Conservation (phyloP, 2,113 vertebrate genomes). For the Aegithalos caudatus region DNA sequence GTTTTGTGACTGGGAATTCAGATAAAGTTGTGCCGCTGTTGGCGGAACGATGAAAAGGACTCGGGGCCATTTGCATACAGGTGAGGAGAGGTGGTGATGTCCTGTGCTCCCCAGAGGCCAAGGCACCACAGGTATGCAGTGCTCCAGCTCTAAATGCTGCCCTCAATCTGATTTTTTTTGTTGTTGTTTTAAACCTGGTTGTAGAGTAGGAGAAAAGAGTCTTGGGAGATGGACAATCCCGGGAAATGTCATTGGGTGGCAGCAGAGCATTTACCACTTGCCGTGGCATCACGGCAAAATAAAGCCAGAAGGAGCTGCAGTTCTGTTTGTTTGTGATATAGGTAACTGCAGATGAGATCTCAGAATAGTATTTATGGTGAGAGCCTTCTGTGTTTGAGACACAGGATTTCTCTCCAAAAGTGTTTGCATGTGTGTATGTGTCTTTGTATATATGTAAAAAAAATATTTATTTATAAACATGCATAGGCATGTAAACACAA, state of each 20-base stretch:
- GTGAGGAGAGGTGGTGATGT: constrained; percentile 35
- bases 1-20: constrained; percentile 55
- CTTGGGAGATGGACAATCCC: not conserved
- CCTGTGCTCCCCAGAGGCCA: not conserved
- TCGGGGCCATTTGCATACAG: constrained; percentile 73
- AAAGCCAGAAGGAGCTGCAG: not conserved
- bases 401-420: not conserved
- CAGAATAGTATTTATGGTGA: not conserved
- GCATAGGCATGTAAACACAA: rapidly evolving
- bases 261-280: constrained; percentile 51
- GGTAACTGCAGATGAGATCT: not conserved
- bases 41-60: constrained; percentile 58
- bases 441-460: rapidly evolving
- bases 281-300: not conserved
- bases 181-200: not conserved
- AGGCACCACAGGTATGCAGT: constrained; percentile 50
- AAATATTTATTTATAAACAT: not conserved
- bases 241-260: constrained; percentile 56
- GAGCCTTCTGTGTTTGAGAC: not conserved
- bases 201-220: not conserved
- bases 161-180: not conserved
- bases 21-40: constrained; percentile 63
- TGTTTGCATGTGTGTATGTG: rapidly evolving
- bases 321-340: rapidly evolving
- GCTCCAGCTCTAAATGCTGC: not conserved